Evolutionary conservation across 2,797 vertebrate species (phyloP).

Genomic region (Psittacula echo): DNA sequence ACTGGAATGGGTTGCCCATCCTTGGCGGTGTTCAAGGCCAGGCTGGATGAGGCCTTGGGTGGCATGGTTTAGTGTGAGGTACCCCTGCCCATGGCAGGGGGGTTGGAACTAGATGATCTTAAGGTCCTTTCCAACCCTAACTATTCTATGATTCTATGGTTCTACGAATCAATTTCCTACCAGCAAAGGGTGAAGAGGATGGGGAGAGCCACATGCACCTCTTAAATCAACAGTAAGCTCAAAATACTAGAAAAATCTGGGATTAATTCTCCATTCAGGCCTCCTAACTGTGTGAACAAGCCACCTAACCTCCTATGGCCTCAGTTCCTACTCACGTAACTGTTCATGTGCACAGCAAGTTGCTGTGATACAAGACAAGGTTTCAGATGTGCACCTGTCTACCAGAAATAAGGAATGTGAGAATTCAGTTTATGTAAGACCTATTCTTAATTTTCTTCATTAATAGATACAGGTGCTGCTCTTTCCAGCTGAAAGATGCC

Average conservation of each 20-base stretch:
- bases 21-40: no score
- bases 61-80: no score
- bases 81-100: no score
- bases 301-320: background rate
- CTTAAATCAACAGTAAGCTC: background rate
- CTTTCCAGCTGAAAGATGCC: background rate
- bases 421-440: background rate
- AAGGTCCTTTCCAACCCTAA: no score
- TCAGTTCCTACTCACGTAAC: background rate
- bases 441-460: background rate
- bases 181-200: background rate
- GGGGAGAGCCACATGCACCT: background rate
- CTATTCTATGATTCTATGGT: no score
- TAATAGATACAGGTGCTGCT: background rate
- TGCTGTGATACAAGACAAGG: background rate
- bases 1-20: no score
- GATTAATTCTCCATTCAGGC: background rate
- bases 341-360: background rate
- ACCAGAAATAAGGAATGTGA: background rate
- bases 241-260: background rate
- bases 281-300: background rate
- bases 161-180: background rate
- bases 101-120: no score
- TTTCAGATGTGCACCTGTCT: background rate
- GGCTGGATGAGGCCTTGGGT: no score